phyloP scores from a whole-genome alignment of 2,113 vertebrate species.

The Ophiodon elongatus region DNA sequence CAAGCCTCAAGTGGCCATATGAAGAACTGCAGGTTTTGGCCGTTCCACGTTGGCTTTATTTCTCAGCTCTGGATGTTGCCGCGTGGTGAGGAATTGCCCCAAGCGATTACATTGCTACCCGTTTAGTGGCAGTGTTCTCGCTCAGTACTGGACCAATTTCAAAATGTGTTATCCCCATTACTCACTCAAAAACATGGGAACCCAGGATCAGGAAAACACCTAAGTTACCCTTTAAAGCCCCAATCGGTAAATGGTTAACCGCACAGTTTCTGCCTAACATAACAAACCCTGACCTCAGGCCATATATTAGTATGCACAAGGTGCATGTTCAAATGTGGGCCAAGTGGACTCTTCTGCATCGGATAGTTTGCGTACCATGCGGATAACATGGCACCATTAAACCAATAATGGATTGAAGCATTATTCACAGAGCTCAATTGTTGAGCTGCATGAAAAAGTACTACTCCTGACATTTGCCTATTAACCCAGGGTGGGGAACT shows the following conservation, averaged over 20 bases:
- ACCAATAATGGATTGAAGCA: not conserved
- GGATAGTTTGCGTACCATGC: not conserved
- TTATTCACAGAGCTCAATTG: not conserved
- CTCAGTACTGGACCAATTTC: not conserved
- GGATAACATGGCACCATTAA: not conserved
- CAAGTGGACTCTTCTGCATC: not conserved
- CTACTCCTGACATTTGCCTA: not conserved
- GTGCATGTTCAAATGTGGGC: not conserved
- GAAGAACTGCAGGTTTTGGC: too few relatives aligned
- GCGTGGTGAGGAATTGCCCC: too few relatives aligned
- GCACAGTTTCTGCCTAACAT: not conserved
- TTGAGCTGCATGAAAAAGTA: not conserved
- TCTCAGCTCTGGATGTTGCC: too few relatives aligned
- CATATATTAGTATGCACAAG: not conserved
- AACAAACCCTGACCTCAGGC: not conserved
- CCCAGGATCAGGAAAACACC: not conserved
- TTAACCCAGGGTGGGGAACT: constrained; percentile 1
- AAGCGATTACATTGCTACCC: too few relatives aligned
- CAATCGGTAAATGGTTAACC: not conserved
- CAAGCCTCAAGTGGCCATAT: too few relatives aligned
- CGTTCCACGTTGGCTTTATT: too few relatives aligned
- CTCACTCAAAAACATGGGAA: not conserved
- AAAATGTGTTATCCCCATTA: not conserved
- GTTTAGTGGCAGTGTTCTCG: too few relatives aligned
- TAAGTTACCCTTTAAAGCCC: not conserved